Conservation (phyloP, 2,888 invertebrate species). For the Trissolcus brochymenae region DNA sequence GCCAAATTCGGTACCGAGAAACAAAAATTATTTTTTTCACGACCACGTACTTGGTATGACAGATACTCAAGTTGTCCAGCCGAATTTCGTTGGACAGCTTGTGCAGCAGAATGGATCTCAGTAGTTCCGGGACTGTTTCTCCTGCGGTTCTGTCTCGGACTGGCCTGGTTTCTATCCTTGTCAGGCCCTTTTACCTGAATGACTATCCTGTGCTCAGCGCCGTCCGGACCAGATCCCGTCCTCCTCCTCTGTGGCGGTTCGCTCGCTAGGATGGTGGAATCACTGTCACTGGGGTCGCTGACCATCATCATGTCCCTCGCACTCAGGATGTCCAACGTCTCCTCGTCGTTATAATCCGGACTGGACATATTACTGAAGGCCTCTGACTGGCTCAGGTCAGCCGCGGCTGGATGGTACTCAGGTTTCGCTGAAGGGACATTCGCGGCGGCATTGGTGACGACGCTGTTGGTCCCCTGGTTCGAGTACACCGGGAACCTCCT, state of each 20-base stretch:
- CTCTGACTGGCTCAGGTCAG: constrained; percentile 89
- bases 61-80: constrained; percentile 78
- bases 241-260: constrained; percentile 82
- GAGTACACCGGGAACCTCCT: constrained; percentile 79
- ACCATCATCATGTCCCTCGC: constrained; percentile 90
- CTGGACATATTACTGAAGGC: constrained; percentile 93
- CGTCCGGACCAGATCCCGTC: constrained; percentile 66
- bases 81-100: constrained; percentile 46
- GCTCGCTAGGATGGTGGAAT: constrained; percentile 90
- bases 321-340: constrained; percentile 87
- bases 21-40: background rate
- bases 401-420: constrained; percentile 77
- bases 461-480: constrained; percentile 29
- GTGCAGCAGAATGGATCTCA: constrained; percentile 17
- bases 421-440: constrained; percentile 2
- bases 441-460: constrained; percentile 52
- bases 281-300: constrained; percentile 92
- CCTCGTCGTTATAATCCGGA: constrained; percentile 92
- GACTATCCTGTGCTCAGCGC: constrained; percentile 87
- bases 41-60: constrained; percentile 78
- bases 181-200: constrained; percentile 86
- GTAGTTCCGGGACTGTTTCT: constrained; percentile 58
- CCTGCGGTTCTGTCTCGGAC: constrained; percentile 69
- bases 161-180: constrained; percentile 70
- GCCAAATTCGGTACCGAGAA: background rate